phyloP scores from a whole-genome alignment of 2,113 vertebrate genomes.

The Scomber colias region DNA sequence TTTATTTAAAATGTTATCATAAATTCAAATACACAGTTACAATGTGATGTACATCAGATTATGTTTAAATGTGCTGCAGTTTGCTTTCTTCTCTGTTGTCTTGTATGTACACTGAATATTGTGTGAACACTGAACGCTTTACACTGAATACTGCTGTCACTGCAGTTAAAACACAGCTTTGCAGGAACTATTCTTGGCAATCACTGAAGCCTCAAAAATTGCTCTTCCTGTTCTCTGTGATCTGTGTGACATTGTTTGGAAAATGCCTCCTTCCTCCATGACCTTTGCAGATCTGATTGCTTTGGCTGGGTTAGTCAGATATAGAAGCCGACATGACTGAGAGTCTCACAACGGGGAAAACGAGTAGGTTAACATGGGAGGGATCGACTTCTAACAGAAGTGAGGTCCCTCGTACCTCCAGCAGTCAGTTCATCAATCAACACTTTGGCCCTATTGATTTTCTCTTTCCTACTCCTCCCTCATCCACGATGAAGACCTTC shows the following conservation, averaged over 20 bases:
- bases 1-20: no score
- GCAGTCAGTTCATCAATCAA: constrained; percentile 23
- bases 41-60: no score
- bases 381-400: neutral
- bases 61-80: no score
- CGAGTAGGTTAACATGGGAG: neutral
- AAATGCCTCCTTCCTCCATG: constrained; percentile 12
- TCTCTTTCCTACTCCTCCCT: neutral
- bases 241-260: neutral
- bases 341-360: neutral
- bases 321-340: constrained; percentile 13
- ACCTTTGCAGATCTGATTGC: constrained; percentile 38
- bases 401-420: neutral
- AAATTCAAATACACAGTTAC: no score
- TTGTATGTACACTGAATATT: no score
- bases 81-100: no score
- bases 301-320: constrained; percentile 6
- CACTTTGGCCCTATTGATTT: constrained; percentile 41
- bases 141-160: neutral
- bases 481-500: neutral
- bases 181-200: neutral
- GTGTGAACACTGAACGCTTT: neutral
- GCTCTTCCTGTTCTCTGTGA: neutral
- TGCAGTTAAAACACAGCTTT: neutral
- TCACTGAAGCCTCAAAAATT: constrained; percentile 12